Base-by-base conservation (phyloP, 2,113 vertebrate species). In the Thalassarche chlororhynchos region DNA sequence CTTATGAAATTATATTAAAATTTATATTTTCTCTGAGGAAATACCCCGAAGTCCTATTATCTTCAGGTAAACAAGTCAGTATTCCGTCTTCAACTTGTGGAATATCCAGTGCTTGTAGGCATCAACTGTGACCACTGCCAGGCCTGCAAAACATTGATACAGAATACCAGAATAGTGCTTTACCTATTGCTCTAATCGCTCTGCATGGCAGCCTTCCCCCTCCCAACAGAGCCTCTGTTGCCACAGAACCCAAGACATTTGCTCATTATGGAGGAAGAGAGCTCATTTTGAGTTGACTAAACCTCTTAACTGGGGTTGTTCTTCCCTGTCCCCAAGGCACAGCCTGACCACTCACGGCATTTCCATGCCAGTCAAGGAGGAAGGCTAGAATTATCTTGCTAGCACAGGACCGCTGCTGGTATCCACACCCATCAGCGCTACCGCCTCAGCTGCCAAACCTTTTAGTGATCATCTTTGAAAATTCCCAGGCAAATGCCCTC, bases 1-100 rank as follows among this genome's bases (percentile, higher is more conserved):
- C 95, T 97, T 97, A 97, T 92, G 96, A 97, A 97, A 97, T 95
- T 97, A 95, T 96, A 97, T 97, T 96, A 97, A 97, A 97, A 97
- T 97, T 97, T 97, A 95, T 97, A 97, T 96, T 97, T 97, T 97
- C 97, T 97, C 94, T 97, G 95, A 97, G 96, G 97, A 97, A 97
- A 97, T 97, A 96, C 89, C 96, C 96, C 92, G 96, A 97, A 97
- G 96, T 97, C 96, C 91, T 97, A 97, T 94, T 97, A 89, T 97
- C 97, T 97, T 97, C 97, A 97, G 97, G 97, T 96, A 97, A 97
- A 97, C 97, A 96, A 96, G 97, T 97, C 96, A 97, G 96, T 97
- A 97, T 94, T 96, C 97, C 92, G 95, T 97, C 97, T 97, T 97
- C 97, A 97, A 95, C 97, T 97, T 97, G 97, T 95, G 97, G 96